Conservation (phyloP, 2,888 invertebrate species). For the Protonemura montana region DNA sequence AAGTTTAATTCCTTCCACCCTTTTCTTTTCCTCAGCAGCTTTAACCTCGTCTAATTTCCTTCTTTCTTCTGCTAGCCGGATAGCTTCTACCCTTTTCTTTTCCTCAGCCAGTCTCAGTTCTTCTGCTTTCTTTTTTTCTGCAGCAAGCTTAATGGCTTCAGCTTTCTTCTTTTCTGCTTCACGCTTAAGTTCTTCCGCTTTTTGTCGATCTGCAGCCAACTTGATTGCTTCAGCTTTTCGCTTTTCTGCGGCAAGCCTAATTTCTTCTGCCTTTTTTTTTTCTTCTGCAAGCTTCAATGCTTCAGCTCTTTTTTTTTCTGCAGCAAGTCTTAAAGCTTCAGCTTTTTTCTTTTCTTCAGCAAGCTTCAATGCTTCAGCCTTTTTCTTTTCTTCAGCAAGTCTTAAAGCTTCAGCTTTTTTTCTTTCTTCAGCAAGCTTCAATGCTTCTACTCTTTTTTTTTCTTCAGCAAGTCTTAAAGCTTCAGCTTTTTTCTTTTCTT, state of each 20-base stretch:
- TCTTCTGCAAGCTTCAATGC: not conserved
- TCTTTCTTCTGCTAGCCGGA: not conserved
- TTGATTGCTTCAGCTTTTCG: not conserved
- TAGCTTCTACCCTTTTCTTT: not conserved
- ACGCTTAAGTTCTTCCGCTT: too few relatives aligned
- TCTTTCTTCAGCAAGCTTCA: not conserved
- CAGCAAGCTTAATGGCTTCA: not conserved
- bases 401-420: not conserved
- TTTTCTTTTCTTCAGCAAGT: not conserved
- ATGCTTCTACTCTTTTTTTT: not conserved
- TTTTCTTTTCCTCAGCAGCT: not conserved
- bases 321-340: not conserved
- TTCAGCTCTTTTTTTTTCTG: not conserved
- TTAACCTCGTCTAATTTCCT: not conserved
- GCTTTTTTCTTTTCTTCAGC: not conserved
- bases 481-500: not conserved
- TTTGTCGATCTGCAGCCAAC: not conserved
- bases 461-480: not conserved
- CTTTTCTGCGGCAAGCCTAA: not conserved
- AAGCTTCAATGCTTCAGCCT: not conserved
- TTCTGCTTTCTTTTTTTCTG: not conserved
- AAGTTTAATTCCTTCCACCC: not conserved
- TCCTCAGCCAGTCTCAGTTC: slow-evolving; percentile 17
- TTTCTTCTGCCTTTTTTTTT: not conserved
- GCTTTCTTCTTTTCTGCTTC: too few relatives aligned